Evolutionary conservation across 2,113 vertebrate species (phyloP), one percentile per base, ranked within the genome.

Genomic region (Gymnarchus niloticus): DNA sequence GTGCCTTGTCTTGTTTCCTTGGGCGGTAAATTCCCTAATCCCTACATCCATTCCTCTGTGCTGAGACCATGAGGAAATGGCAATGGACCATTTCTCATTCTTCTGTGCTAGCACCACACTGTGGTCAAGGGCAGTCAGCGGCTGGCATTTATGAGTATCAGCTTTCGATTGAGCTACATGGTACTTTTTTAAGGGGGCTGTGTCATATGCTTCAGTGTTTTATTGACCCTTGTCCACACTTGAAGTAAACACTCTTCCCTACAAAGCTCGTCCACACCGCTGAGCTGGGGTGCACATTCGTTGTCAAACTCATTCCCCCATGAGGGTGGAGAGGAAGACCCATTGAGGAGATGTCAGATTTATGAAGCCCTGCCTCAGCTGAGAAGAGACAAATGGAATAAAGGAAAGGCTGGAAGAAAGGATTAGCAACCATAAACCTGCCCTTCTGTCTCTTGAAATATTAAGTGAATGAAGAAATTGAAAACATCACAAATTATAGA

Each of bases 1-100:
- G 6, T 92, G 86, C 54, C 91, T 76, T 83, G 86, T 87, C 89
- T 91, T 19, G 49, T 78, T 83, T 90, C 91, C 81, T 91, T 91
- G 14, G 41, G 51, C 1, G 59, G 41, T 23, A 37, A 77, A 46
- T 14, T 19, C 5, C 37, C 7, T 19, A 5, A 46, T 6, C 8
- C 7, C 1, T 8, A 17, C 41, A 1, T 21, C 2, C 6, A 17
- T 76, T 37, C 28, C 37, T 46, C 37, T 19, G 21, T 17, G 1
- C 12, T 77, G 52, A 7, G 28, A 77, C 19, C 19, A 3, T 14
- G 37, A 7, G 57, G 57, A 33, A 44, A 48, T 14, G 7, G 33
- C 59, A 14, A 65, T 14, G 59, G 25, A 33, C 10, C 9, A 14
- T 19, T 69, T 69, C 28, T 69, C 14, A 0, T 33, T 65, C 61